These are phyloP conservation scores for Caenorhabditis panamensis DNA, from an alignment of 2,888 invertebrate species.

Conservation along the genomic window DNA sequence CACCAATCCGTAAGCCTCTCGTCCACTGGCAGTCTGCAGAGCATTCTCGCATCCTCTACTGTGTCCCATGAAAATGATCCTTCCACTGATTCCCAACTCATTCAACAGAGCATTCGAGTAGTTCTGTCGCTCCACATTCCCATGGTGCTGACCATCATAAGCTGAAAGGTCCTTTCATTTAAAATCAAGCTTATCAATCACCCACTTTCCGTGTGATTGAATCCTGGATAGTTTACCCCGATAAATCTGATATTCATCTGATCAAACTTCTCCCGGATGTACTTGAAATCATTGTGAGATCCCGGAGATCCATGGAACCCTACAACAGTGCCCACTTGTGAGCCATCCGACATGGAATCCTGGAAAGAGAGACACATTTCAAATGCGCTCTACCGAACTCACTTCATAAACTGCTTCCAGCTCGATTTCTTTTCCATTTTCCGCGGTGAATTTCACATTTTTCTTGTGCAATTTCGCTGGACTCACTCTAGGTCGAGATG, in stretches of 20 bases:
- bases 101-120: slow-evolving; percentile 64
- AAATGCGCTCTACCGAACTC: slow-evolving; percentile 2
- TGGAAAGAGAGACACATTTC: too few relatives aligned
- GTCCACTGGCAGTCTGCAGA: slow-evolving; percentile 51
- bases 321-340: slow-evolving; percentile 66
- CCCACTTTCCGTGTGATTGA: slow-evolving; percentile 32
- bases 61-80: slow-evolving; percentile 63
- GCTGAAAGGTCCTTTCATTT: neutral
- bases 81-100: slow-evolving; percentile 52
- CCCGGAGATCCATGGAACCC: slow-evolving; percentile 71
- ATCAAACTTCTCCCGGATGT: slow-evolving; percentile 61
- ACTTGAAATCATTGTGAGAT: slow-evolving; percentile 73
- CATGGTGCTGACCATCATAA: slow-evolving; percentile 49
- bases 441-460: slow-evolving; percentile 15
- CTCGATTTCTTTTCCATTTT: slow-evolving; percentile 20
- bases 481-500: neutral
- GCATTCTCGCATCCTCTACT: slow-evolving; percentile 70
- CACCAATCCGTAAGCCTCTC: slow-evolving; percentile 41
- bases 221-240: slow-evolving; percentile 72
- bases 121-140: slow-evolving; percentile 64
- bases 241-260: slow-evolving; percentile 66
- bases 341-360: slow-evolving; percentile 66
- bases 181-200: neutral
- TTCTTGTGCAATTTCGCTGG: slow-evolving; percentile 18
- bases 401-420: slow-evolving; percentile 57